Percentiles rank a stretch among this genome's conserved stretches.
Conservation (phyloP, 2,888 invertebrate genomes). For the Brachynemurus nebulosus region DNA sequence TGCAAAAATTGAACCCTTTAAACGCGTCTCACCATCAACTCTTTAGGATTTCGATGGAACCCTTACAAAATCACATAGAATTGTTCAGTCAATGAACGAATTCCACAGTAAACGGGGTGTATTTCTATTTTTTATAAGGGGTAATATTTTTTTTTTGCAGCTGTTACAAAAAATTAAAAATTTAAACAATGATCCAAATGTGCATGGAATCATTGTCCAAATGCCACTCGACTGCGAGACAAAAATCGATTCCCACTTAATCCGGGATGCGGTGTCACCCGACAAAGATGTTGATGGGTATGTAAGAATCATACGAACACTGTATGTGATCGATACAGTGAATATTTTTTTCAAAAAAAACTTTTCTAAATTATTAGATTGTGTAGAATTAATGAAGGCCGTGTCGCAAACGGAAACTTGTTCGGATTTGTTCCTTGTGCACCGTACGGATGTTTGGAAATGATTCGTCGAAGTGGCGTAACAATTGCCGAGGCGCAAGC, state of each 20-base stretch:
- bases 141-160: constrained; percentile 36
- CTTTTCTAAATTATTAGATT: constrained; percentile 53
- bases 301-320: too few relatives aligned
- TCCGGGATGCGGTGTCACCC: constrained; percentile 78
- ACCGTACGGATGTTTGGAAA: constrained; percentile 86
- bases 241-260: constrained; percentile 69
- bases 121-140: too few relatives aligned
- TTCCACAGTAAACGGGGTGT: too few relatives aligned
- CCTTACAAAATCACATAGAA: too few relatives aligned
- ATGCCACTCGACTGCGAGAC: constrained; percentile 82
- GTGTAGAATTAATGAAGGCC: constrained; percentile 88
- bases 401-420: constrained; percentile 78
- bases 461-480: constrained; percentile 69
- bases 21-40: too few relatives aligned
- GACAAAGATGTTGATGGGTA: constrained; percentile 95
- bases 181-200: constrained; percentile 67
- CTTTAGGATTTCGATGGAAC: too few relatives aligned
- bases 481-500: constrained; percentile 69
- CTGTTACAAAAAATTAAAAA: constrained; percentile 51
- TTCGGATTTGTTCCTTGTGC: constrained; percentile 91
- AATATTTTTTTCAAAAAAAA: too few relatives aligned
- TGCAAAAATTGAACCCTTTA: too few relatives aligned
- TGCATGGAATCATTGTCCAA: constrained; percentile 95
- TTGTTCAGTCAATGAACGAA: too few relatives aligned
- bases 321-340: too few relatives aligned